Percentiles rank a stretch among this genome's conserved stretches.
Conservation (phyloP, 2,113 vertebrate species). For the Nothoprocta pentlandii region DNA sequence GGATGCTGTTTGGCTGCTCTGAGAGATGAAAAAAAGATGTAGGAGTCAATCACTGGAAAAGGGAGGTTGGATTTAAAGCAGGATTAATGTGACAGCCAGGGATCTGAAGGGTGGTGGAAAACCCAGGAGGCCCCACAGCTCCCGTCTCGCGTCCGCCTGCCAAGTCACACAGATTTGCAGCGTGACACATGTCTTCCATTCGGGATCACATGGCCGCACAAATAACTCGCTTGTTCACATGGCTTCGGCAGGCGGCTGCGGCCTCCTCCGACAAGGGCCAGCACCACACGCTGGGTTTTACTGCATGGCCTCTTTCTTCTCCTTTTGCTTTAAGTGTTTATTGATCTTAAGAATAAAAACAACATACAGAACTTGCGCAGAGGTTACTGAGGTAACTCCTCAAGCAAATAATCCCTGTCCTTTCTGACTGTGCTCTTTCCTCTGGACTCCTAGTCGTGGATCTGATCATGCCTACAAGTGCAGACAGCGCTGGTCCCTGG, state of each 20-base stretch:
- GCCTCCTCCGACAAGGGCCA: background rate
- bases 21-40: background rate
- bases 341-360: slow-evolving; percentile 23
- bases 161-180: slow-evolving; percentile 4
- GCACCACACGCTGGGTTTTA: background rate
- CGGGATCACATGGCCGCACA: background rate
- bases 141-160: background rate
- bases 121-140: background rate
- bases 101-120: background rate
- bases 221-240: background rate
- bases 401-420: background rate
- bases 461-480: background rate
- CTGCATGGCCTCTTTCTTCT: background rate
- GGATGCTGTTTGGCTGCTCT: slow-evolving; percentile 50
- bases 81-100: slow-evolving; percentile 16
- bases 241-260: background rate
- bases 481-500: background rate
- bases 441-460: background rate
- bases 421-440: background rate
- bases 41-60: slow-evolving; percentile 43
- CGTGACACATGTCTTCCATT: background rate
- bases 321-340: background rate
- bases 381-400: background rate
- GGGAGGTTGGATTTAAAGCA: background rate
- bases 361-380: background rate